These are phyloP conservation scores for Silurus lanzhouensis DNA, from an alignment of 2,797 vertebrate species.

Conservation along the genomic window DNA sequence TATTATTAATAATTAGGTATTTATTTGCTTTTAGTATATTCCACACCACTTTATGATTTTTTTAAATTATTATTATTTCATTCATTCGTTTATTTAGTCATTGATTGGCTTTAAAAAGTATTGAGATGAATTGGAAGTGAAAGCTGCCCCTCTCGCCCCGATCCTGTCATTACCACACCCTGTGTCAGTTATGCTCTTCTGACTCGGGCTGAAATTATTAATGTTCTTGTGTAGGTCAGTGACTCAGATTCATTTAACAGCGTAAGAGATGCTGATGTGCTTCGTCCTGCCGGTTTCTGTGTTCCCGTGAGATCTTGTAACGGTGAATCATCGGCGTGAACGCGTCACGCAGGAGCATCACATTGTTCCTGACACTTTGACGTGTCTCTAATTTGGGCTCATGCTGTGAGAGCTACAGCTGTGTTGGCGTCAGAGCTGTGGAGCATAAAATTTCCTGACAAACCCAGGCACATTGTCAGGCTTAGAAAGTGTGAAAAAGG, in stretches of 20 bases:
- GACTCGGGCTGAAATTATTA: constrained; percentile 6
- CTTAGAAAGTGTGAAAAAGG: constrained; percentile 26
- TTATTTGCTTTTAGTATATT: no score
- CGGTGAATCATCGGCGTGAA: constrained; percentile 6
- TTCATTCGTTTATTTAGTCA: background rate
- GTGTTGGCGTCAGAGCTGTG: constrained; percentile 33
- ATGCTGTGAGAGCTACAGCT: constrained; percentile 38
- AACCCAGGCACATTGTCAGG: constrained; percentile 18
- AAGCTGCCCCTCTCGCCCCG: background rate
- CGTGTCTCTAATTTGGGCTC: constrained; percentile 38
- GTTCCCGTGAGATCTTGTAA: constrained; percentile 24
- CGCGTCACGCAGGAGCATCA: constrained; percentile 15
- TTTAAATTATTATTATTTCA: background rate
- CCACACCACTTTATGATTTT: no score
- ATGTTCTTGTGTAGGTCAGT: background rate
- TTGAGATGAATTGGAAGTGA: background rate
- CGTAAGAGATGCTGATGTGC: constrained; percentile 11
- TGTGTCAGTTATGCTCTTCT: background rate
- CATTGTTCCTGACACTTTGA: constrained; percentile 34
- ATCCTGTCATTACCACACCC: background rate
- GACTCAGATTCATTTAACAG: background rate
- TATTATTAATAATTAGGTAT: background rate
- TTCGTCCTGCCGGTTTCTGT: background rate
- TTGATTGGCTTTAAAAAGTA: background rate
- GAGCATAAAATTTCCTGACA: constrained; percentile 37